Percentiles rank a stretch among this genome's conserved stretches.
phyloP scores from a whole-genome alignment of 2,113 vertebrate species.

The Phycodurus eques region DNA sequence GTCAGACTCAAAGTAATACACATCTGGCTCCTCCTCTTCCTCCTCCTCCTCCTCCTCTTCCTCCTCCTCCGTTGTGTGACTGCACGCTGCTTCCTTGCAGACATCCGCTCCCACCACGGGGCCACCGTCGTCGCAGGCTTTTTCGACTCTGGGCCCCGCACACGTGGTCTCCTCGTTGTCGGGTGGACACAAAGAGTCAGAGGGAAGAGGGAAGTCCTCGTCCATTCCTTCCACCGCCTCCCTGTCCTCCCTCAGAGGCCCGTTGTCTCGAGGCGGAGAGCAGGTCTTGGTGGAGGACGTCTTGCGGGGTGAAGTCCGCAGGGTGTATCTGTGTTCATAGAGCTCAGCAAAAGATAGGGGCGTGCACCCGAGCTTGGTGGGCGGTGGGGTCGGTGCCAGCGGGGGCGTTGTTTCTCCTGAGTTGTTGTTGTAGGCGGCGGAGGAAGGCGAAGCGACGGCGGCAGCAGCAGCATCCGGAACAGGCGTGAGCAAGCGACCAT shows the following conservation, averaged over 20 bases:
- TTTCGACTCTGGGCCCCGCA: conserved; percentile 64
- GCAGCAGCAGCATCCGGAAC: conserved; percentile 51
- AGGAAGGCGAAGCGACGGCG: conserved; percentile 33
- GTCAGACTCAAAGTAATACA: conserved; percentile 99
- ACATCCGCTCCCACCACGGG: conserved; percentile 68
- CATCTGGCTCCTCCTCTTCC: conserved; percentile 94
- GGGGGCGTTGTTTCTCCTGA: conserved; percentile 82
- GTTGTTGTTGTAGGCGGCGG: conserved; percentile 67
- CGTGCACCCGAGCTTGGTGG: conserved; percentile 71
- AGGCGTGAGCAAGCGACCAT: conserved; percentile 55
- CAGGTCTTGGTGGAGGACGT: conserved; percentile 80
- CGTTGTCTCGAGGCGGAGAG: conserved; percentile 86
- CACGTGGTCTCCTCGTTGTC: conserved; percentile 54
- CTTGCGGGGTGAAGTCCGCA: conserved; percentile 90
- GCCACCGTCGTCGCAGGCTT: conserved; percentile 64
- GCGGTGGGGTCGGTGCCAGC: conserved; percentile 65
- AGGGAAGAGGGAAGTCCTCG: conserved; percentile 54
- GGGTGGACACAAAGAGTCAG: conserved; percentile 64
- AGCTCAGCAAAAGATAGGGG: conserved; percentile 83
- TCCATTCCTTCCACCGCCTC: conserved; percentile 65
- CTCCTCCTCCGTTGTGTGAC: conserved; percentile 71
- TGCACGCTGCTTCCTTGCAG: conserved; percentile 78
- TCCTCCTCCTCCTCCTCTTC: conserved; percentile 83
- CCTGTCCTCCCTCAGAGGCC: conserved; percentile 80
- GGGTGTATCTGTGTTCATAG: conserved; percentile 93